A percentile compares a stretch with the other conserved stretches of the same genome.
Conservation (phyloP, 2,888 invertebrate genomes). For the Parnassius smintheus region DNA sequence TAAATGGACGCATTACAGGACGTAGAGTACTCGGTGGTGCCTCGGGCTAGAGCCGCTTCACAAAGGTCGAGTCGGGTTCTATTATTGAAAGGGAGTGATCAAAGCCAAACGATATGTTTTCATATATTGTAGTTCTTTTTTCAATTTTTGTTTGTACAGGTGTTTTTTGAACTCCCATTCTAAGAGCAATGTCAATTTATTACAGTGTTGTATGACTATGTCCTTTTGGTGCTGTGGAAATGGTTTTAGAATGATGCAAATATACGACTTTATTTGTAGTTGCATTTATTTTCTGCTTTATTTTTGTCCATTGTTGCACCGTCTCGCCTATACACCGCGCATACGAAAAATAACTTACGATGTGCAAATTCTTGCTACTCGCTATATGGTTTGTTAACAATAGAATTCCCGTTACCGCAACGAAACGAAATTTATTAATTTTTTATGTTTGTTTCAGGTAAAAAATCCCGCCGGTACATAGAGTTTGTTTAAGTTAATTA, state of each 20-base stretch:
- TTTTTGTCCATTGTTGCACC: slow-evolving; percentile 29
- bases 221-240: slow-evolving; percentile 35
- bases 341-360: not conserved
- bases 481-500: slow-evolving; percentile 25
- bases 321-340: slow-evolving; percentile 5
- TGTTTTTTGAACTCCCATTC: slow-evolving; percentile 53
- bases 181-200: slow-evolving; percentile 50
- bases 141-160: slow-evolving; percentile 62
- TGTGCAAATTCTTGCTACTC: slow-evolving; percentile 23
- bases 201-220: slow-evolving; percentile 39
- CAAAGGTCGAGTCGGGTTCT: slow-evolving; percentile 60
- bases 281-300: slow-evolving; percentile 29
- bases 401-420: slow-evolving; percentile 13
- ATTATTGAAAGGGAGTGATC: slow-evolving; percentile 78
- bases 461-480: slow-evolving; percentile 15
- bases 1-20: slow-evolving; percentile 67
- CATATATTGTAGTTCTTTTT: slow-evolving; percentile 62
- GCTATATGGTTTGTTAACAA: slow-evolving; percentile 22
- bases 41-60: slow-evolving; percentile 48
- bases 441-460: slow-evolving; percentile 25
- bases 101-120: slow-evolving; percentile 71
- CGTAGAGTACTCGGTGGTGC: slow-evolving; percentile 42
- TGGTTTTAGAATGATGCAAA: slow-evolving; percentile 34
- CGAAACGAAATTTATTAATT: slow-evolving; percentile 24
- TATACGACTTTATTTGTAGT: slow-evolving; percentile 29